phyloP scores from a whole-genome alignment of 2,113 vertebrate species.

The Rhadina sibilatrix region DNA sequence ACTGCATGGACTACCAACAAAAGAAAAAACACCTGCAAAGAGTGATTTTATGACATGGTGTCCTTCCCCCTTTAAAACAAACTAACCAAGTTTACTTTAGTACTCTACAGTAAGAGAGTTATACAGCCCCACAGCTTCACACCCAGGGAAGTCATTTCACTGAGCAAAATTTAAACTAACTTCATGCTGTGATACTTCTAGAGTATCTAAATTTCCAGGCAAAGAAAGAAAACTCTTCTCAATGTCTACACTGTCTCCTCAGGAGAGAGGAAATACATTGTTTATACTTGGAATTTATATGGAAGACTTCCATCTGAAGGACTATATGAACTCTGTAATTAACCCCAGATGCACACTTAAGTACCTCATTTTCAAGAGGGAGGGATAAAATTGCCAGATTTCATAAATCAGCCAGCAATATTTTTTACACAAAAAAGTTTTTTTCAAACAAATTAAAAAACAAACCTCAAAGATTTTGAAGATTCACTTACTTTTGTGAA shows the following conservation, averaged over 20 bases:
- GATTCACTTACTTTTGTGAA: slow-evolving; percentile 74
- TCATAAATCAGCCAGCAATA: background rate
- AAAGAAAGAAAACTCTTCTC: background rate
- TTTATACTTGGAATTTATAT: background rate
- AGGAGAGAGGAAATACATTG: background rate
- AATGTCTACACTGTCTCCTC: background rate
- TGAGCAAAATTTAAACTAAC: background rate
- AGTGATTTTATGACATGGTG: background rate
- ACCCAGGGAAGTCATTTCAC: background rate
- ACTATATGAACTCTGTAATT: background rate
- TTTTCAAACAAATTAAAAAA: background rate
- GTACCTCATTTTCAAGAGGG: background rate
- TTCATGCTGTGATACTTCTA: background rate
- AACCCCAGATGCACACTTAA: background rate
- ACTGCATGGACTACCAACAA: background rate
- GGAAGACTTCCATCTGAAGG: background rate
- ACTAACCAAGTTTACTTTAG: background rate
- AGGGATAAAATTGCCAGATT: background rate
- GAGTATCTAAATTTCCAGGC: background rate
- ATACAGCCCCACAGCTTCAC: background rate
- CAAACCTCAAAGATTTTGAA: background rate
- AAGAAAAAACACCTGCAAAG: background rate
- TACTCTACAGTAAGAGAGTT: background rate
- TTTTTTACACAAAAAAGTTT: background rate
- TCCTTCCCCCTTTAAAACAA: background rate